These are phyloP conservation scores for Motacilla tschutschensis DNA, from an alignment of 2,113 vertebrate genomes.

Conservation along the genomic window DNA sequence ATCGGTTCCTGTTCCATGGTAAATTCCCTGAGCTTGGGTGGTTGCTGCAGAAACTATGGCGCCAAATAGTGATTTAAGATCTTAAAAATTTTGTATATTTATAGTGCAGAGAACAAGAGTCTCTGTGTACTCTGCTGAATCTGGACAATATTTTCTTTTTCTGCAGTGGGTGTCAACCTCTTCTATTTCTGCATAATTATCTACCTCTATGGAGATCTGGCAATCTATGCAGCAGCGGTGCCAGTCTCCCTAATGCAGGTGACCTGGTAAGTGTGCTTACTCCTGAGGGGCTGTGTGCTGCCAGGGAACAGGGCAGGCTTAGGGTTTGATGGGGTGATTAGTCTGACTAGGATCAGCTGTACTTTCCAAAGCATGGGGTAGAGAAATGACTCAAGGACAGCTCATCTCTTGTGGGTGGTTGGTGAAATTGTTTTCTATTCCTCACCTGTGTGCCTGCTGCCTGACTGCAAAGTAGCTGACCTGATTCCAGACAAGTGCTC, in stretches of 20 bases:
- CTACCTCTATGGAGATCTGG: conserved; percentile 96
- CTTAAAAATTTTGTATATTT: background rate
- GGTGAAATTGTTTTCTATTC: background rate
- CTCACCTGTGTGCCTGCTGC: background rate
- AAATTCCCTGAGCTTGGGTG: background rate
- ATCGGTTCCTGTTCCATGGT: background rate
- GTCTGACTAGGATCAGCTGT: background rate
- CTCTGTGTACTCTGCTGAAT: background rate
- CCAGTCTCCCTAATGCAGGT: conserved; percentile 95
- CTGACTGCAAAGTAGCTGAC: background rate
- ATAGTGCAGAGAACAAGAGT: background rate
- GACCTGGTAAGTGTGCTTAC: conserved; percentile 84
- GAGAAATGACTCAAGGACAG: background rate
- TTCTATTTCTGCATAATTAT: conserved; percentile 98
- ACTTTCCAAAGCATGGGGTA: background rate
- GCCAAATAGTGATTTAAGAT: background rate
- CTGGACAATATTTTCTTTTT: conserved; percentile 12
- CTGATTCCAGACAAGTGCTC: background rate
- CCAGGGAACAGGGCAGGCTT: background rate
- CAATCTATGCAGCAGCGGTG: conserved; percentile 96
- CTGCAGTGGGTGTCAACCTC: conserved; percentile 93
- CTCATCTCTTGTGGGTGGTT: background rate
- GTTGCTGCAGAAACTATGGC: background rate
- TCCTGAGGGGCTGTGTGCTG: background rate
- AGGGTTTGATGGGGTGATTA: background rate